Base-by-base conservation (phyloP, 2,888 invertebrate genomes). In the Synanthedon tipuliformis region DNA sequence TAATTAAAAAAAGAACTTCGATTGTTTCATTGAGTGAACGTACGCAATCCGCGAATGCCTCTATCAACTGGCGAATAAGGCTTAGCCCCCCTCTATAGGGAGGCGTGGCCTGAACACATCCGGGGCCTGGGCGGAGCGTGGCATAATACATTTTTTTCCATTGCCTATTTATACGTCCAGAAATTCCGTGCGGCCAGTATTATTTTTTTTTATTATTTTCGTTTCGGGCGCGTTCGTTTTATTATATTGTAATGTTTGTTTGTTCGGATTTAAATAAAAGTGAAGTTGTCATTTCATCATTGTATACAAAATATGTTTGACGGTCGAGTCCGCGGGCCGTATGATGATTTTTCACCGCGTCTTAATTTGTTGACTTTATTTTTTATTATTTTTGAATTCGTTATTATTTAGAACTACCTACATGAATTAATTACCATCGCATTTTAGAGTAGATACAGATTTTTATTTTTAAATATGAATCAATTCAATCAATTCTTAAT, bases 231-330 rank as follows among this genome's bases (percentile, higher is more conserved):
- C 34, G 34, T 34, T 34, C 62, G 62, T 68, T 78, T 80, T 83
- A 82, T 82, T 81, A 81, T 81, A 83, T 75, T 82, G 81, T 82
- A 77, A 74, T 75, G 75, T 75, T 61, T 72, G 73, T 71, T 73
- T 73, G 75, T 73, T 52, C 66, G 70, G 64, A 77, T 78, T 77
- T 78, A 75, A 77, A 78, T 78, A 75, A 71, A 66, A 68, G 69
- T 71, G 64, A 67, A 69, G 71, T 68, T 69, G 72, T 71, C 71
- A 69, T 69, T 69, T 72, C 73, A 67, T 75, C 70, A 73, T 73
- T 72, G 75, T 72, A 63, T 65, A 63, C 65, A n/a, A n/a, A n/a
- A n/a, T n/a, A 34, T 45, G 50, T 59, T 55, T 55, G 58, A 57
- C 54, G 56, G 52, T 57, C 57, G 55, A 55, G 52, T 57, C 57